Evolutionary conservation across 2,888 invertebrate species (phyloP), one percentile per base, ranked within the genome.

Genomic region (Ormyrus labotus): DNA sequence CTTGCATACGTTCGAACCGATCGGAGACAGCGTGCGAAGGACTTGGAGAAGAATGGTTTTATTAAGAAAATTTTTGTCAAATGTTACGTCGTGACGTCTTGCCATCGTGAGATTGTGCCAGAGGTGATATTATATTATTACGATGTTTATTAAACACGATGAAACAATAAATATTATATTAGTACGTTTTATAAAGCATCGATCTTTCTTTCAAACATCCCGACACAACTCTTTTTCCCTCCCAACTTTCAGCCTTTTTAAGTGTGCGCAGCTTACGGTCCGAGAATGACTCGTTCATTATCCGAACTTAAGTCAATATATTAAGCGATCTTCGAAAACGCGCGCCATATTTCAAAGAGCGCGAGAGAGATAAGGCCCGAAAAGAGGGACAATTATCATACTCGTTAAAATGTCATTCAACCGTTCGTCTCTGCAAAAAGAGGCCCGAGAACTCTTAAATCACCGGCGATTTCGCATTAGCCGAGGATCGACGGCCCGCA

Each of bases 101-200:
- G 90, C 90, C 90, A 90, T 89, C 89, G 89, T 90, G 90, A 91
- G 90, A 91, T 91, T 91, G 89, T 90, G 90, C 89, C 90, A 90
- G 90, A 90, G 90, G 90, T 91, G 90, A 90, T 90, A 91, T 91
- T 90, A 90, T 90, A 90, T 81, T 89, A 89, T 89, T 90, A 89
- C 87, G 86, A 90, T 90, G 89, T 90, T 90, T 88, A 90, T 90
- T 90, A 34, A 34, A 34, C 34, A 34, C 34, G 34, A 34, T 34
- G 86, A 88, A 89, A 89, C 89, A 90, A 90, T 91, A 90, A 90
- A 91, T 90, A 90, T 89, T 90, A 90, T 90, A 90, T 90, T 89
- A 90, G 90, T 90, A 90, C 90, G 90, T 91, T 91, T 91, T 90
- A 90, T 90, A 91, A 90, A 88, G 86, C 81, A 81, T 60, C 77